Base-by-base conservation (phyloP, 1,140 invertebrate species). In the Bombus cullumanus region DNA sequence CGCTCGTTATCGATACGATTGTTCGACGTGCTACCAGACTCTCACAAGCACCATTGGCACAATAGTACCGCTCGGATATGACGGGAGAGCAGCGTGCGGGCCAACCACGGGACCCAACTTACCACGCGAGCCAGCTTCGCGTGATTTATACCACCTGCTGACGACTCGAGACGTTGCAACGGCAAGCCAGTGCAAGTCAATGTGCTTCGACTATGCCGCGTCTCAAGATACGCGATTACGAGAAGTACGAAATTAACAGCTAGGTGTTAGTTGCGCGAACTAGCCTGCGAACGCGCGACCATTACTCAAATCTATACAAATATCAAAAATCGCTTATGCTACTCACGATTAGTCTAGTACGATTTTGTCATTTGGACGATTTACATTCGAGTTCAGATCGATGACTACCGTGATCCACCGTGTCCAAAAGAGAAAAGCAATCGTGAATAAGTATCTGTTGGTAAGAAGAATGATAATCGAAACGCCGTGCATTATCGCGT, bases 1-100 rank as follows among this genome's bases (percentile, higher is more conserved):
- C 87, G 86, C 92, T 93, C 91, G 92, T 94, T 93, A 93, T 93
- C 92, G 86, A 85, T 87, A 92, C 90, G 90, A 93, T 93, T 92
- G 92, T 94, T 81, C 89, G 80, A 37, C 34, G 89, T 81, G 81
- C 85, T 81, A 75, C 62, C 72, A 43, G 66, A 31, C 57, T 53
- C 37, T 57, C 80, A 13, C 71, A 79, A 47, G 86, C 83, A 87
- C 81, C 57, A 78, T 69, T 69, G 81, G 57, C 39, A 90, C 89
- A 91, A 89, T 91, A 89, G 86, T 79, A 83, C 53, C 82, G 86
- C 31, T 82, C 75, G 88, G 84, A 92, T 92, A 92, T 92, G 91
- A 92, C 89, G 86, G 79, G 77, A 82, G 73, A n/a, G 47, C 47
- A 53, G 47, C 47, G 47, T 53, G 47, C 47, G 47, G 77, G 84